Percentiles rank a stretch among this genome's conserved stretches.
phyloP scores from a whole-genome alignment of 2,113 vertebrate genomes.

The Mustelus asterias region DNA sequence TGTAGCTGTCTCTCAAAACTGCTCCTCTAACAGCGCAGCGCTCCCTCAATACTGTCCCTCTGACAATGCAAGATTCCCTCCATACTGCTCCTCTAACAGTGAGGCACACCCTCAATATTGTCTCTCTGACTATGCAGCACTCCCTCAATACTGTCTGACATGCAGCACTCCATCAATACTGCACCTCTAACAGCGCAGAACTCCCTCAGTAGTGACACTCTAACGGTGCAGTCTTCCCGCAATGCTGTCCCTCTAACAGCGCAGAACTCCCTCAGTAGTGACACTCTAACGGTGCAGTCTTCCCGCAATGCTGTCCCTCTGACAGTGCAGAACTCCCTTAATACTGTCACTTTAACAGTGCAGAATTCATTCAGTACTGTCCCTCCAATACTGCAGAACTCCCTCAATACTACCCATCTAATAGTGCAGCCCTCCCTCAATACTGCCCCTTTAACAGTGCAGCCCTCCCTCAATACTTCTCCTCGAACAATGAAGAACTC shows the following conservation, averaged over 20 bases:
- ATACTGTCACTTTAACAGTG: no score
- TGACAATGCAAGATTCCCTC: neutral
- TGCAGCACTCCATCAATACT: neutral
- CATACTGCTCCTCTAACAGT: neutral
- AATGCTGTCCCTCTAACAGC: neutral
- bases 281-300: neutral
- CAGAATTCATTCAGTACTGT: no score
- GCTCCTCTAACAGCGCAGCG: neutral
- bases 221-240: neutral
- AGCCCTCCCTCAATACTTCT: no score
- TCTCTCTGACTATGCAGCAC: neutral
- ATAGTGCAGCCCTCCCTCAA: no score
- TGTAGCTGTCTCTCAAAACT: neutral
- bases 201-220: no score
- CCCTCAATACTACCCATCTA: no score
- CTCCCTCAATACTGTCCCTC: neutral
- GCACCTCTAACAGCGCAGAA: neutral
- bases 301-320: neutral
- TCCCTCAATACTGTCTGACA: neutral
- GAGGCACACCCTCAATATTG: neutral
- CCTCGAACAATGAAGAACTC: no score
- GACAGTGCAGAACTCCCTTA: neutral
- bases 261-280: neutral
- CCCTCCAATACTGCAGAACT: no score
- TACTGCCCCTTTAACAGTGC: no score